Conservation (phyloP, 2,888 invertebrate genomes). For the Heteropelma amictum region DNA sequence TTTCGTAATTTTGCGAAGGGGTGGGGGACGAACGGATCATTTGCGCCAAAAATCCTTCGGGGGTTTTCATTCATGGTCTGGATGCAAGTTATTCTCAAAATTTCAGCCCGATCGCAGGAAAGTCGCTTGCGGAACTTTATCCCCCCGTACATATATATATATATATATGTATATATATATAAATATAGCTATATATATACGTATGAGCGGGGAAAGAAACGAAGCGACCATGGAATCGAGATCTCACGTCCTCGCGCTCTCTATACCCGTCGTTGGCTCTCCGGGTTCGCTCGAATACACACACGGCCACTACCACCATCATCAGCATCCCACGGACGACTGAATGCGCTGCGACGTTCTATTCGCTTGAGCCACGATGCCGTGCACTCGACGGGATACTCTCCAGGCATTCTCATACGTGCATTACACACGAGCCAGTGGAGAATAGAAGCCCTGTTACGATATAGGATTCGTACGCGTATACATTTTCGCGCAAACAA, state of each 20-base stretch:
- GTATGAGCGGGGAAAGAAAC: constrained; percentile 8
- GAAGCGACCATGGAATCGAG: constrained; percentile 50
- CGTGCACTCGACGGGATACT: constrained; percentile 40
- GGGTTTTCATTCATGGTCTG: too few species aligned
- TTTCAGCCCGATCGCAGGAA: too few species aligned
- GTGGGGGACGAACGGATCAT: too few species aligned
- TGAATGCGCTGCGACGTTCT: constrained; percentile 54
- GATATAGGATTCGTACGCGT: too few species aligned
- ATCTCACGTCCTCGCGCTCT: constrained; percentile 50
- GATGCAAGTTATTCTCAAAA: too few species aligned
- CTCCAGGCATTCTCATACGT: constrained; percentile 18
- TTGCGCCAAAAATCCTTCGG: too few species aligned
- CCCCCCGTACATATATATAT: background rate
- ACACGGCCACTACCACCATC: constrained; percentile 52
- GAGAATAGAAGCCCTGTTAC: too few species aligned
- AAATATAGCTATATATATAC: background rate
- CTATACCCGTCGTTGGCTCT: constrained; percentile 37
- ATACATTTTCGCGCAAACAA: background rate
- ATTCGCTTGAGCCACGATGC: too few species aligned
- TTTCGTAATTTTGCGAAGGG: too few species aligned
- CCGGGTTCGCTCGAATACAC: constrained; percentile 42
- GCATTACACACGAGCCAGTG: background rate
- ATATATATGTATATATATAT: background rate
- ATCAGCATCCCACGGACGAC: constrained; percentile 58
- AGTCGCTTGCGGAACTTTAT: too few species aligned